Base-by-base conservation (phyloP, 2,888 invertebrate species). In the Cacoxenus indagator region DNA sequence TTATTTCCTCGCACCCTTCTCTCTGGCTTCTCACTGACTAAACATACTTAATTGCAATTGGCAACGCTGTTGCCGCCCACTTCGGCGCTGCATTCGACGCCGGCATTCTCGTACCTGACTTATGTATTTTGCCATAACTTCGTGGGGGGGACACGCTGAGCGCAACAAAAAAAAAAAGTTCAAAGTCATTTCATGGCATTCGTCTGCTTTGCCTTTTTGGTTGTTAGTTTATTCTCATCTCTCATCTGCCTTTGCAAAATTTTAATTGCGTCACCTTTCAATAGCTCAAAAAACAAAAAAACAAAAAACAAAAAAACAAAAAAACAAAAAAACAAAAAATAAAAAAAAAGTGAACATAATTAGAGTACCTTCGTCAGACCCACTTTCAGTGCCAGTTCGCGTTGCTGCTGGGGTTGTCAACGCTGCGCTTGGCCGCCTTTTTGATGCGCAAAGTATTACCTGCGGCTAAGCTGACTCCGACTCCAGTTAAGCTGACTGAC, bases 401-500 rank as follows among this genome's bases (percentile, higher is more conserved):
- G n/a, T 37, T 22, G n/a, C 17, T 27, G 26, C 24, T n/a, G 19
- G n/a, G 3, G 65, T 27, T 69, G 69, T 66, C 69, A 66, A 66
- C 69, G 66, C 55, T 64, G 54, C 66, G 37, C 66, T 64, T 69
- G 66, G 66, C 65, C 64, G 69, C 54, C n/a, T 69, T 66, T 46
- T 8, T 66, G 69, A 69, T 62, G 51, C 19, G 55, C 64, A 54
- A 57, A 66, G 66, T 57, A 26, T 48, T 66, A n/a, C 27, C 27
- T 55, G 54, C 26, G n/a, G 51, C 55, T 24, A 37, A 43, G 61
- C 55, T n/a, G 29, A 27, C 1, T 59, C 26, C 14, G 37, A 59
- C 1, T 1, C n/a, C 4, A 59, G 59, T 19, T 14, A 31, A 22
- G 59, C 19, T 31, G 22, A 31, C 14, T 26, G 29, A 17, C 59